Evolutionary conservation across 2,113 vertebrate species (phyloP).

Genomic region (Cepphus grylle): DNA sequence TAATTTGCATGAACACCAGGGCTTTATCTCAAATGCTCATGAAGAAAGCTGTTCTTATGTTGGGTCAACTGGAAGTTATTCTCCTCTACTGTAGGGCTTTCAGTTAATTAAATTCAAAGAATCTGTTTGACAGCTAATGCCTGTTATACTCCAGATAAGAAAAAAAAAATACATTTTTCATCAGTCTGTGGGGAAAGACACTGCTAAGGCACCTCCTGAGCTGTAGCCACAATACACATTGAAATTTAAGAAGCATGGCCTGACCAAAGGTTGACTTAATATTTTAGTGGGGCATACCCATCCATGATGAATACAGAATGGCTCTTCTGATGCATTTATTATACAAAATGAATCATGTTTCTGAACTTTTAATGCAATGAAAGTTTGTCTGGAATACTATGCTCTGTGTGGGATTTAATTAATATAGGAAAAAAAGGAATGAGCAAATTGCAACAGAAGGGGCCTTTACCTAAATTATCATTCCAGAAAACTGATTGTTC

Average conservation of each 20-base stretch:
- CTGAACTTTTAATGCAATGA: not conserved
- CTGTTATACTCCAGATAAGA: not conserved
- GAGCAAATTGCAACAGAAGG: not conserved
- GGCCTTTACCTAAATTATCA: not conserved
- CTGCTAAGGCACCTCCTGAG: not conserved
- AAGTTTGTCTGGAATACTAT: not conserved
- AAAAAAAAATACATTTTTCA: not conserved
- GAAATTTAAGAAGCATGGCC: not conserved
- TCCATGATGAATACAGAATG: not conserved
- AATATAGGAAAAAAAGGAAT: not conserved
- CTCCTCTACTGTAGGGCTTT: conserved; percentile 2
- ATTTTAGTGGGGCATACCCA: not conserved
- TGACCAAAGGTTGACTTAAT: not conserved
- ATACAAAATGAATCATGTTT: not conserved
- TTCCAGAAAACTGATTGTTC: not conserved
- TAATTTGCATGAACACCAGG: not conserved
- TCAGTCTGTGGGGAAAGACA: not conserved
- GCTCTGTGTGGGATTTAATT: not conserved
- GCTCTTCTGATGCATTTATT: not conserved
- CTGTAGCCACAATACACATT: not conserved
- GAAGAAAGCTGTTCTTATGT: not conserved
- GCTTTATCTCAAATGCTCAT: conserved; percentile 3
- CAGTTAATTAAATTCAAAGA: conserved; percentile 21
- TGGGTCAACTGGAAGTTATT: conserved; percentile 36
- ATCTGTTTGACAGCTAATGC: not conserved